Conservation (phyloP, 2,797 vertebrate species). For the Bufotes viridis region DNA sequence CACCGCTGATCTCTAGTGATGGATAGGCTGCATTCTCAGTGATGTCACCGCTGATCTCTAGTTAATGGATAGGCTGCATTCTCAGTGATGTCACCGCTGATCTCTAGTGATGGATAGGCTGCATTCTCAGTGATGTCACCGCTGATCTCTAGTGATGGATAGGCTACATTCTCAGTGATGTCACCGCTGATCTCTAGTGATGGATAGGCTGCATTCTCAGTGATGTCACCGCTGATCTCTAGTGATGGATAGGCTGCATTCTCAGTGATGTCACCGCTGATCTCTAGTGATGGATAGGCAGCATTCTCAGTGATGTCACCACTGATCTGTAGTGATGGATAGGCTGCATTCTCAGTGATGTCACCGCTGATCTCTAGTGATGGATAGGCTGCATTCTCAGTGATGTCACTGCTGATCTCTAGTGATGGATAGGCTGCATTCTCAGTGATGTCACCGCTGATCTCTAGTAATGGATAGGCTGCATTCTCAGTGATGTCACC, state of each 20-base stretch:
- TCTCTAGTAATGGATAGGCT: neutral
- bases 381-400: neutral
- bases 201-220: neutral
- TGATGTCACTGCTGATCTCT: neutral
- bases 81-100: neutral
- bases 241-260: neutral
- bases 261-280: neutral
- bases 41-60: neutral
- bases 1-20: neutral
- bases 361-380: neutral
- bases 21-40: neutral
- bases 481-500: neutral
- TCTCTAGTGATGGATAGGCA: neutral
- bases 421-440: neutral
- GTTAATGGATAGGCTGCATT: neutral
- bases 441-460: neutral
- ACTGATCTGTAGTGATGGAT: neutral
- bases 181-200: neutral
- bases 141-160: neutral
- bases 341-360: neutral
- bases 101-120: neutral
- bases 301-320: slow-evolving; percentile 2
- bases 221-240: neutral
- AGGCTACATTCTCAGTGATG: neutral
- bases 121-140: neutral